Evolutionary conservation across 2,888 invertebrate genomes (phyloP), one percentile per base, ranked within the genome.

Genomic region (Chrysolina americana): DNA sequence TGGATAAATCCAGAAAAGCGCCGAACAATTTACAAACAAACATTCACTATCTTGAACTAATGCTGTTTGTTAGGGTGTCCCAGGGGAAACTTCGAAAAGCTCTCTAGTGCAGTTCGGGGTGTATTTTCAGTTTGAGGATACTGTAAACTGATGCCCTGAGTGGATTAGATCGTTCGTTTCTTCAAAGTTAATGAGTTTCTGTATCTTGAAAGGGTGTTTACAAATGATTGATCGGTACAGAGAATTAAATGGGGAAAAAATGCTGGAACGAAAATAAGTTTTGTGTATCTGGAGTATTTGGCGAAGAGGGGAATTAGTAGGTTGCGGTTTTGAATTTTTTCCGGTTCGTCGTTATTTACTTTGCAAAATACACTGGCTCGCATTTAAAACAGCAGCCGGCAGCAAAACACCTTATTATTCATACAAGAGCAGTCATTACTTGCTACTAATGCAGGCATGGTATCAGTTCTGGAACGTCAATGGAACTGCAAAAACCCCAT

Each of bases 91-190:
- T 21, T 21, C 53, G 53, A 53, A 36, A 15, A 13, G 13, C 44
- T 53, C 53, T 53, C 53, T 21, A 53, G 53, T 53, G 53, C 53
- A 53, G 21, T 53, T 53, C 13, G 21, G 21, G 50, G 53, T 53
- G 53, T 53, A 53, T 53, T 53, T 53, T 53, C 53, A 53, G 53
- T 53, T 53, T 53, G 21, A 21, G 53, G 53, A 53, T 53, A 53
- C 21, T 53, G 53, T 23, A 21, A 53, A 53, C 53, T 23, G 53
- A 53, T 53, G 13, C 53, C 21, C 13, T 19, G 53, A 53, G 53
- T 53, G 53, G 21, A 53, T 53, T 53, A 21, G 53, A 21, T 53
- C 21, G 21, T 53, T 53, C 53, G 53, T 53, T 53, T 53, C 53
- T 53, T 53, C 53, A 53, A 53, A 53, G 21, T 53, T 21, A 53